phyloP scores from a whole-genome alignment of 2,113 vertebrate species.

The Mungos mungo region DNA sequence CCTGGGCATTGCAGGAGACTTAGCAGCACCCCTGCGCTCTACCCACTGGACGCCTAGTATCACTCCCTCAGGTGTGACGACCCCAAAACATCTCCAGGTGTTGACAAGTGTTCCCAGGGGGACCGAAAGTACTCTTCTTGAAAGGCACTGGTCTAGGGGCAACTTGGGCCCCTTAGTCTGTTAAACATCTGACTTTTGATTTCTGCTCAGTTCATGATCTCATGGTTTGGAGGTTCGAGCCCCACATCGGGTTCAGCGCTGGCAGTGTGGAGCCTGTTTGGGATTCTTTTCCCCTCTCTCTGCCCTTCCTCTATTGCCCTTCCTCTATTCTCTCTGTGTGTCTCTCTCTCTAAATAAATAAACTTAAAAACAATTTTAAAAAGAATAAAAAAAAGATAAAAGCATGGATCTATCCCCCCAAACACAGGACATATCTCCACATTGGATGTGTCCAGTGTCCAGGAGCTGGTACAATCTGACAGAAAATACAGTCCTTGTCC shows the following conservation, averaged over 20 bases:
- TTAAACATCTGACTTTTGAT: too few species aligned
- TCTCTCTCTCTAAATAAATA: too few species aligned
- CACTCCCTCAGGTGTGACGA: background rate
- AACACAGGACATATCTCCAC: background rate
- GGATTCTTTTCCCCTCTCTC: too few species aligned
- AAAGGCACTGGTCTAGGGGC: background rate
- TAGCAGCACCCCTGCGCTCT: background rate
- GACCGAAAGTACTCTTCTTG: background rate
- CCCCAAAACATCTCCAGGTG: background rate
- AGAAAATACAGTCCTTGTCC: background rate
- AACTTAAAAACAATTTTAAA: too few species aligned
- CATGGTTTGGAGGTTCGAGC: too few species aligned
- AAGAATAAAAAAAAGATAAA: too few species aligned
- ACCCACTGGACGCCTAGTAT: background rate
- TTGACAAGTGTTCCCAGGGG: background rate
- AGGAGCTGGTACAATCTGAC: background rate
- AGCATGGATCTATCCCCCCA: background rate
- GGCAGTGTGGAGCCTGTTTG: too few species aligned
- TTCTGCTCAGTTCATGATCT: too few species aligned
- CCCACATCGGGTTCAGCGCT: too few species aligned
- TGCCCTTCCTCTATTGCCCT: too few species aligned
- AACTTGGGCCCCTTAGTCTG: too few species aligned
- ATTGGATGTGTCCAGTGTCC: background rate
- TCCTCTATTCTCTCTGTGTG: too few species aligned
- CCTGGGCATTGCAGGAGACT: background rate